Evolutionary conservation across 2,797 vertebrate genomes (phyloP).

Genomic region (Poecilia gillii): DNA sequence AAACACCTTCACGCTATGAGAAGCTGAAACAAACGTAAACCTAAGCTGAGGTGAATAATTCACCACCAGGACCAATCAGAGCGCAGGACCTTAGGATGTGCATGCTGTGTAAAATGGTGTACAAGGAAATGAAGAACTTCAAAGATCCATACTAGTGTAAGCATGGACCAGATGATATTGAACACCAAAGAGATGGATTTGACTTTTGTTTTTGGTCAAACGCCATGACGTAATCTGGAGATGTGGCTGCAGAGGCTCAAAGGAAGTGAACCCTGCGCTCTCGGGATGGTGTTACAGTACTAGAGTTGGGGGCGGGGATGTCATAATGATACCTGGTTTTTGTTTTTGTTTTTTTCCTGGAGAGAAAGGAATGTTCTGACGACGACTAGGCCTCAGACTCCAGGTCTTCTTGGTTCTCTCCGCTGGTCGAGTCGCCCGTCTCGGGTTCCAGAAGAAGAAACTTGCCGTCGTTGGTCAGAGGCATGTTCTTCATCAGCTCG

Average conservation of each 20-base stretch:
- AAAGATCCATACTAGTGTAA: constrained; percentile 26
- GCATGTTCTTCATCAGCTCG: constrained; percentile 92
- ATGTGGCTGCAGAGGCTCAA: constrained; percentile 31
- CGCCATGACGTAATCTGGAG: constrained; percentile 1
- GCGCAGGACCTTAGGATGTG: constrained; percentile 41
- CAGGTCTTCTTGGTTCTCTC: constrained; percentile 79
- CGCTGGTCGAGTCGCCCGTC: constrained; percentile 69
- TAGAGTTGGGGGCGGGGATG: constrained; percentile 26
- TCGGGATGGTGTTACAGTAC: constrained; percentile 48
- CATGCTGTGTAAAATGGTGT: constrained; percentile 20
- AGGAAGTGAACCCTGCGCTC: constrained; percentile 32
- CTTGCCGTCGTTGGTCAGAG: constrained; percentile 92
- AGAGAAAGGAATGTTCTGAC: not conserved
- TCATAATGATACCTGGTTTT: constrained; percentile 26
- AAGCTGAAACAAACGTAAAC: constrained; percentile 48
- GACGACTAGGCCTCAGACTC: constrained; percentile 92
- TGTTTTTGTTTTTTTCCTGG: not conserved
- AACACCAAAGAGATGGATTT: constrained; percentile 4
- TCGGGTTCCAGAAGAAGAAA: constrained; percentile 90
- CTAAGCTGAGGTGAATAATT: constrained; percentile 34
- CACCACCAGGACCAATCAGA: constrained; percentile 25
- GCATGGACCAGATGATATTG: constrained; percentile 7
- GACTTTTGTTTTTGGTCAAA: constrained; percentile 20
- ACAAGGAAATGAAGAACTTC: constrained; percentile 18
- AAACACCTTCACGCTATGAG: constrained; percentile 30